Base-by-base conservation (phyloP, 2,888 invertebrate species). In the Troides oblongomaculatus region DNA sequence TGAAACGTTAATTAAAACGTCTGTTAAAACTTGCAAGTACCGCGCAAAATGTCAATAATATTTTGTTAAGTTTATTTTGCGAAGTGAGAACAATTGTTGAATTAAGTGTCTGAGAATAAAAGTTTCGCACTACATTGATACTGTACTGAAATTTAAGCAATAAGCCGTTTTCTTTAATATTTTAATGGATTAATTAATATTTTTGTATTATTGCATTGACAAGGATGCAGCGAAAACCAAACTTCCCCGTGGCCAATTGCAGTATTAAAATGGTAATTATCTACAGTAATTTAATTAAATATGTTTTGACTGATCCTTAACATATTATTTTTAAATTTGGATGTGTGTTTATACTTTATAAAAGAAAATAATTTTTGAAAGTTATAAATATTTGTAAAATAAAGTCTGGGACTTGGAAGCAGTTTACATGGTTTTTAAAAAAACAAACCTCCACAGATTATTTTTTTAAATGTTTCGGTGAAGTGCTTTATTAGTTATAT, bases 201-300 rank as follows among this genome's bases (percentile, higher is more conserved):
- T 72, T 50, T 68, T 18, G 59, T 62, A 66, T 69, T 64, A 69
- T 71, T 71, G 64, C 68, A 66, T 50, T 70, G 68, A 25, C 68
- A 74, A 84, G 69, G 68, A 91, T 93, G 92, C 91, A 90, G 77
- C 82, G 92, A 72, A 92, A 92, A 80, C 86, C 91, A 68, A 87
- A 89, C 68, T 92, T 84, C 76, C 91, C 92, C 62, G 83, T 86
- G 36, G 84, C 87, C 14, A 90, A 88, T 77, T 92, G 90, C 80
- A 88, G 80, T 76, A 91, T 92, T 68, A 91, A 89, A 84, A 85
- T 91, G 90, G 92, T 92, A 89, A 83, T 71, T 79, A 73, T 70
- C 56, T 60, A 18, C 25, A 10, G 18, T 58, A 23, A 58, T 17
- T 18, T 50, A 59, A 14, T 18, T 5, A 53, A 53, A 12, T 17